These are phyloP conservation scores for Stegophylla sp. DNA, from an alignment of 2,888 invertebrate species.

Conservation along the genomic window DNA sequence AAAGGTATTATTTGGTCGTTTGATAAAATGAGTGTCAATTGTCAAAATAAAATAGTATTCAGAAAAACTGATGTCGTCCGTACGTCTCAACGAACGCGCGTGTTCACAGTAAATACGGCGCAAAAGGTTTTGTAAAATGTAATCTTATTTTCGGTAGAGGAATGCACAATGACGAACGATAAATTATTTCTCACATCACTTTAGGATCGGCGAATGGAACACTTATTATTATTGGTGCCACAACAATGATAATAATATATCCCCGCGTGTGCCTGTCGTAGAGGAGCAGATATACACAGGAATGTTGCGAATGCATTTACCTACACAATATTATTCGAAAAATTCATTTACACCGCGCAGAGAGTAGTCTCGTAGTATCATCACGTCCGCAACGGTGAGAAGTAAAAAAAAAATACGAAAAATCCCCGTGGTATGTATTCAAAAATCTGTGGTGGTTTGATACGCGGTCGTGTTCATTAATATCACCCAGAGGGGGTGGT, in stretches of 20 bases:
- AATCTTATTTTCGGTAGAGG: too few species aligned
- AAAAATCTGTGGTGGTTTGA: constrained; percentile 13
- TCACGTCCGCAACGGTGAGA: neutral
- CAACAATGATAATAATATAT: neutral
- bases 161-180: neutral
- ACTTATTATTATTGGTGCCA: neutral
- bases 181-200: neutral
- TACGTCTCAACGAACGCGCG: too few species aligned
- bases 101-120: too few species aligned
- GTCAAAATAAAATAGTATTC: too few species aligned
- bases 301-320: too few species aligned
- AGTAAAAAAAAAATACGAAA: neutral
- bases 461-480: constrained; percentile 25
- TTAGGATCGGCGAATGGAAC: neutral
- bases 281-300: too few species aligned
- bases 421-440: constrained; percentile 20
- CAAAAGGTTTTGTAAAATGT: too few species aligned
- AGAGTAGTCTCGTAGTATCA: neutral
- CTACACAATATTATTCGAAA: neutral
- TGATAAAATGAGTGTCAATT: too few species aligned
- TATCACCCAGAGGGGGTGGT: too few species aligned
- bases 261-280: too few species aligned
- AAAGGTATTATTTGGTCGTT: too few species aligned
- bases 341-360: neutral
- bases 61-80: too few species aligned